These are phyloP conservation scores for Ascaphus truei DNA, from an alignment of 2,113 vertebrate species.

Conservation along the genomic window DNA sequence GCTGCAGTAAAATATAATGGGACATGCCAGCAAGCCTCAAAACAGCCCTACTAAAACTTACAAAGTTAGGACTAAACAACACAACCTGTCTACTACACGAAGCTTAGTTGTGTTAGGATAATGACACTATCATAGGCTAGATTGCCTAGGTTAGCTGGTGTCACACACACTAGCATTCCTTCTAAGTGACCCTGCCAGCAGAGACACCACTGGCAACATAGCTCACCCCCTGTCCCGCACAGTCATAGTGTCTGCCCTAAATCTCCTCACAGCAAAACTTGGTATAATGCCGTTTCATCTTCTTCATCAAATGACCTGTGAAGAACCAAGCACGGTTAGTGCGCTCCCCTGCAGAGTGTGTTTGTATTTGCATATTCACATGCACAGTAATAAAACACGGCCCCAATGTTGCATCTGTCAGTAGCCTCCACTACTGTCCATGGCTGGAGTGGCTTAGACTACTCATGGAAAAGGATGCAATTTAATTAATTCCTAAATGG, in stretches of 20 bases:
- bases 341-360: conserved; percentile 31
- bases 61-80: background rate
- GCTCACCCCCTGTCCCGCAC: conserved; percentile 77
- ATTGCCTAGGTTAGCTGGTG: conserved; percentile 48
- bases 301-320: conserved; percentile 90
- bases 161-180: conserved; percentile 57
- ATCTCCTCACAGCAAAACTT: conserved; percentile 75
- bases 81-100: conserved; percentile 17
- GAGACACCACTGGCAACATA: conserved; percentile 44
- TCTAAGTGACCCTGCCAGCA: conserved; percentile 27
- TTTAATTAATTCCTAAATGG: too few relatives aligned
- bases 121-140: conserved; percentile 25
- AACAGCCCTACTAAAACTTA: too few relatives aligned
- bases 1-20: too few relatives aligned
- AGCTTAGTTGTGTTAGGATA: conserved; percentile 51
- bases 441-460: too few relatives aligned
- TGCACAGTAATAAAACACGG: too few relatives aligned
- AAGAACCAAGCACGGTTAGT: conserved; percentile 61
- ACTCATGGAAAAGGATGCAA: too few relatives aligned
- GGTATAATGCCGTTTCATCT: conserved; percentile 71
- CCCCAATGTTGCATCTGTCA: too few relatives aligned
- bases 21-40: too few relatives aligned
- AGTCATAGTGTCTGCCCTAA: conserved; percentile 83
- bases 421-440: too few relatives aligned
- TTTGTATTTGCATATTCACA: too few relatives aligned